A percentile compares a stretch with the other conserved stretches of the same genome.
Evolutionary conservation across 1,140 invertebrate genomes (phyloP).

Genomic region (Pristionchus pacificus): DNA sequence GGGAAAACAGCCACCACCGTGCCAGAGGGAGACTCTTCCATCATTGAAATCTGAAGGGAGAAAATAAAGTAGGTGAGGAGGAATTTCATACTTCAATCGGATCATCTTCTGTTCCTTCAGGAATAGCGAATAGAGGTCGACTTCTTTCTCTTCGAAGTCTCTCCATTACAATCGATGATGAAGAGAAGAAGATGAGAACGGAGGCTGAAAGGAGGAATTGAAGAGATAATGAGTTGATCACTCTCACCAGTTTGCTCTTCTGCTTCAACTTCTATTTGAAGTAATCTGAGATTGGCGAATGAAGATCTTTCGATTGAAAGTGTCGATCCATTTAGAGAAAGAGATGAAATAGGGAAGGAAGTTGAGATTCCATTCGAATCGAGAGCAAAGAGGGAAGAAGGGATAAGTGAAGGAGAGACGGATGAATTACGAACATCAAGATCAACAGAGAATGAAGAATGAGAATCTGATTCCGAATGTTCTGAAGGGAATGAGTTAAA

Average conservation of each 20-base stretch:
- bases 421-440: background rate
- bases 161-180: background rate
- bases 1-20: background rate
- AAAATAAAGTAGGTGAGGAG: background rate
- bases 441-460: background rate
- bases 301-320: background rate
- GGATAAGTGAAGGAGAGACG: background rate
- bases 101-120: no score
- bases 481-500: constrained; percentile 3
- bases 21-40: background rate
- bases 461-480: background rate
- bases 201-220: background rate
- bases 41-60: background rate
- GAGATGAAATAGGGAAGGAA: background rate
- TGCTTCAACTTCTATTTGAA: background rate
- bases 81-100: no score
- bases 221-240: background rate
- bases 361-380: background rate
- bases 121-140: background rate
- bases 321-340: background rate
- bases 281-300: background rate
- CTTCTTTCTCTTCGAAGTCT: background rate
- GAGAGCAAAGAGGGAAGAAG: background rate
- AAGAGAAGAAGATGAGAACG: background rate
- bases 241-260: background rate